Evolutionary conservation across 30 jellyfish, hydroid and myxozoan species (phyloP).

Genomic region (Morbakka virulenta): DNA sequence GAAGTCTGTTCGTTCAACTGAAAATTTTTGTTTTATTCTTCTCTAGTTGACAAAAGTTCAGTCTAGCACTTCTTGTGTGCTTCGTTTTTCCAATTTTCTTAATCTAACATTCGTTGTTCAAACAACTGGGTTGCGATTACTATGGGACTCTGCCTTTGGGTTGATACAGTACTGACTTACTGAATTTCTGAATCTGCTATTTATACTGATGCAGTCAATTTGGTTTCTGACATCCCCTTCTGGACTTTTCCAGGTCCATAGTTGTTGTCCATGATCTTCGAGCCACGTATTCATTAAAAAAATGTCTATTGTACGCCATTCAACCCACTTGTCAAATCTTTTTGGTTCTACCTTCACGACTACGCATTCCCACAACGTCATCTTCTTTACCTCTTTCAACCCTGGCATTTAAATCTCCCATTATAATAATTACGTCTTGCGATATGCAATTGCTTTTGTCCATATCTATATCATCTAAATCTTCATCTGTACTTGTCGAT

Average conservation of each 20-base stretch:
- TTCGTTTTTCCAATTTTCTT: neutral
- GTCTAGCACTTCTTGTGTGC: too few species aligned
- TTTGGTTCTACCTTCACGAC: conserved; percentile 1
- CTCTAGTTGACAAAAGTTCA: too few species aligned
- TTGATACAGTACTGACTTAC: neutral
- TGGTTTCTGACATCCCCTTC: conserved; percentile 1
- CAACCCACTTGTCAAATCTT: conserved; percentile 5
- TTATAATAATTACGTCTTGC: too few species aligned
- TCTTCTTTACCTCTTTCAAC: neutral
- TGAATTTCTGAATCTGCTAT: conserved; percentile 16
- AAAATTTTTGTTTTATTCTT: too few species aligned
- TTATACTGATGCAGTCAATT: neutral
- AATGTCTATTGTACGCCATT: neutral
- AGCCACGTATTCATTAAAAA: conserved; percentile 18
- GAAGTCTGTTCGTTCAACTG: too few species aligned
- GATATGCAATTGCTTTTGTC: too few species aligned
- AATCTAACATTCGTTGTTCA: conserved; percentile 4
- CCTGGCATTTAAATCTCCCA: conserved; percentile 30
- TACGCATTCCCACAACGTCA: conserved; percentile 8
- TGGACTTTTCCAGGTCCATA: conserved; percentile 9
- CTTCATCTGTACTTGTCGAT: too few species aligned
- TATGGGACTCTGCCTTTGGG: conserved; percentile 24
- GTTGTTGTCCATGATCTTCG: neutral
- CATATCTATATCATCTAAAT: too few species aligned
- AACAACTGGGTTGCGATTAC: conserved; percentile 18